phyloP scores from a whole-genome alignment of 2,888 invertebrate genomes.

The Cartodere bifasciata region DNA sequence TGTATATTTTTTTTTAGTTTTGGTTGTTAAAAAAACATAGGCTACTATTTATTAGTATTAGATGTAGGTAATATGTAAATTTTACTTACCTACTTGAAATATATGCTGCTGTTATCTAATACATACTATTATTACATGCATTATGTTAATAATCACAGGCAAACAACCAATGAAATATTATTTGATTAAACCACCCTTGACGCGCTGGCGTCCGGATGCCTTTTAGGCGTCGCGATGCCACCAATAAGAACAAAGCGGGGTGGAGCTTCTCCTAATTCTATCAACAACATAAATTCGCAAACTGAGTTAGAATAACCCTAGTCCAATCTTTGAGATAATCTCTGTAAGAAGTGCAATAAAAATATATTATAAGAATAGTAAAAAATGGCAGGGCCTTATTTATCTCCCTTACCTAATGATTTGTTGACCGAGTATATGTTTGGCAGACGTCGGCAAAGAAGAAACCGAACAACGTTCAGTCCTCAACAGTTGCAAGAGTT shows the following conservation, averaged over 20 bases:
- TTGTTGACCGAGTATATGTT: constrained; percentile 90
- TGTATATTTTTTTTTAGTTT: too few species aligned
- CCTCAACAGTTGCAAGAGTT: constrained; percentile 86
- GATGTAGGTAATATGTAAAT: too few species aligned
- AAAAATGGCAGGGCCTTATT: constrained; percentile 72
- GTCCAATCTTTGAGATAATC: neutral
- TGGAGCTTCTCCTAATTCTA: constrained; percentile 29
- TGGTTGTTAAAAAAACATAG: too few species aligned
- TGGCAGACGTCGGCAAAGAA: constrained; percentile 72
- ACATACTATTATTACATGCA: too few species aligned
- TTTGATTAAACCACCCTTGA: constrained; percentile 22
- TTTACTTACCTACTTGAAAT: too few species aligned
- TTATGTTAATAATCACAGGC: constrained; percentile 19
- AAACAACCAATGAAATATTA: constrained; percentile 29
- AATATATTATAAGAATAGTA: neutral
- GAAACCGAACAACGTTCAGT: constrained; percentile 88
- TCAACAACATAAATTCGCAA: constrained; percentile 22
- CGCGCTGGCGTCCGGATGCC: constrained; percentile 33
- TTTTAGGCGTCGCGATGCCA: constrained; percentile 26
- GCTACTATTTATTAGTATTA: too few species aligned
- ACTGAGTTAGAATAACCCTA: constrained; percentile 19
- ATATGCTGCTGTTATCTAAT: too few species aligned
- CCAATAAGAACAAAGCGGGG: constrained; percentile 30
- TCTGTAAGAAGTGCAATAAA: neutral
- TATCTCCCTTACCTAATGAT: constrained; percentile 76